A percentile compares a stretch with the other conserved stretches of the same genome.
Evolutionary conservation across 2,797 vertebrate species (phyloP).

Genomic region (Pseudomugil tenellus): DNA sequence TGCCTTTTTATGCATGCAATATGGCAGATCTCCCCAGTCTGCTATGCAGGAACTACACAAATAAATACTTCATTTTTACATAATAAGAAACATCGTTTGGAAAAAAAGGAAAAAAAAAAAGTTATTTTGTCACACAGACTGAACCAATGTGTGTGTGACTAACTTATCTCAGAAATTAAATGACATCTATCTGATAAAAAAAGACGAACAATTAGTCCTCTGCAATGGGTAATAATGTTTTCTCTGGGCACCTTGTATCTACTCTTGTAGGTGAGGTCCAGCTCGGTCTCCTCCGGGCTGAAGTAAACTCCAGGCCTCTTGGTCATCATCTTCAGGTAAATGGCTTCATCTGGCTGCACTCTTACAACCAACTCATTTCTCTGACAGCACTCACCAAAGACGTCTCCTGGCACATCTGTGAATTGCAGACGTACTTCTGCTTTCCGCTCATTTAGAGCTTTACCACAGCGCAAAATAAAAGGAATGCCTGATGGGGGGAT

Average conservation of each 20-base stretch:
- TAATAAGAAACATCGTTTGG: too few species aligned
- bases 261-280: constrained; percentile 92
- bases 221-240: not conserved
- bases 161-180: not conserved
- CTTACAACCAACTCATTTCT: constrained; percentile 90
- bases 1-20: too few species aligned
- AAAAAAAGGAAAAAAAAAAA: too few species aligned
- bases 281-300: constrained; percentile 88
- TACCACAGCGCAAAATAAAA: constrained; percentile 91
- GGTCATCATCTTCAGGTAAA: constrained; percentile 91
- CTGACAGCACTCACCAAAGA: constrained; percentile 84
- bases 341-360: constrained; percentile 88
- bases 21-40: too few species aligned
- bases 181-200: not conserved
- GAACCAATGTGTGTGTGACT: not conserved
- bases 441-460: constrained; percentile 91
- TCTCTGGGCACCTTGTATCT: constrained; percentile 87
- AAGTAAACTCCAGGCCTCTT: constrained; percentile 89
- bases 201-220: not conserved
- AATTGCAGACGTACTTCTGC: constrained; percentile 92
- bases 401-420: constrained; percentile 86
- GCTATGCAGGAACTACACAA: too few species aligned
- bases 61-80: too few species aligned
- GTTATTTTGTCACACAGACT: not conserved
- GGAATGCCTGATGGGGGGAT: constrained; percentile 85